Evolutionary conservation across 2,888 invertebrate genomes (phyloP), one percentile per base, ranked within the genome.

Genomic region (Tromatobia lineatoria): DNA sequence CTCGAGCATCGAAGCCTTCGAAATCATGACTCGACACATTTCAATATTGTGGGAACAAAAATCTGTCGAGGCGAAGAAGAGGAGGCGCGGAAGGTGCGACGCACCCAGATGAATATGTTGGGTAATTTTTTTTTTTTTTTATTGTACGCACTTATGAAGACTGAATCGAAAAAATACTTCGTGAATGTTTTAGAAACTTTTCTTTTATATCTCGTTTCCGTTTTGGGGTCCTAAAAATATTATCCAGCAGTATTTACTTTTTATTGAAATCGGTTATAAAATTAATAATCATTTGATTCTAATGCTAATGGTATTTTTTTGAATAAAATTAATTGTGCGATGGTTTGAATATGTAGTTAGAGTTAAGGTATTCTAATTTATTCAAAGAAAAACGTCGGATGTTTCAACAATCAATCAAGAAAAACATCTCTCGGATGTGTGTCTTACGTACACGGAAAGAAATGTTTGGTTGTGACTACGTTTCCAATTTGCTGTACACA

Each of bases 41-140:
- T 92, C 92, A 92, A 91, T 91, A 92, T 93, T 93, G 92, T 93
- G 93, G 93, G 93, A 93, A 93, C 92, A 88, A 90, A 92, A 85
- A 84, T 71, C 69, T 64, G 69, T 74, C 71, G 74, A 59, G 71
- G 67, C 47, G 70, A 52, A 34, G 59, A 52, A 23, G 20, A 45
- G 45, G 38, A n/a, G 34, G 61, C 4, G 38, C 18, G 18, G 23
- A 38, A 34, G 61, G 64, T 18, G 61, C 38, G 34, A 64, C 64
- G 64, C 38, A 64, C 38, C 18, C 38, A 42, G 10, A 13, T 6
- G n/a, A 34, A 34, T 8, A 38, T 20, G 18, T 8, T 18, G 15
- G 15, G 29, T 29, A 20, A 42, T 11, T 64, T 13, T 64, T 64
- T 64, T 64, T 38, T 64, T 38, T n/a, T 10, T 38, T 64, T 38